Conservation (phyloP, 2,888 invertebrate species). For the Apeira syringaria region DNA sequence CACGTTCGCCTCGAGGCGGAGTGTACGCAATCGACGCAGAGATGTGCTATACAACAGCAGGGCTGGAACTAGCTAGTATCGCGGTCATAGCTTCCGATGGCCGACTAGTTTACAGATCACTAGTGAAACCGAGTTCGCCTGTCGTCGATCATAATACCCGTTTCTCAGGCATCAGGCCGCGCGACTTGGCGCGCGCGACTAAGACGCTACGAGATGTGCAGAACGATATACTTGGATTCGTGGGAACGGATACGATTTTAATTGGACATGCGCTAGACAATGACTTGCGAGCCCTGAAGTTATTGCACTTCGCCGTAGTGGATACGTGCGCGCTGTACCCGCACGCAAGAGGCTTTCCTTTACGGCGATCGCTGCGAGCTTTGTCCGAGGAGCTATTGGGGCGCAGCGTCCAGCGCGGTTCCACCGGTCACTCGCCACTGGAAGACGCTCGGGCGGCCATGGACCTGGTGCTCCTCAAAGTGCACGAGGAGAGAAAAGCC, state of each 20-base stretch:
- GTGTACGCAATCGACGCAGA: constrained; percentile 97
- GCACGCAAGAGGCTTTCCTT: constrained; percentile 92
- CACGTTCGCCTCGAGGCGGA: constrained; percentile 78
- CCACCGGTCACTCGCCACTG: constrained; percentile 92
- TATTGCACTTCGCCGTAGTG: constrained; percentile 92
- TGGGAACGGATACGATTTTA: constrained; percentile 92
- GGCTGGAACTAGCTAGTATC: constrained; percentile 94
- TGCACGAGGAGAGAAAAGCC: constrained; percentile 68
- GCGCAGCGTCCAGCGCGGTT: constrained; percentile 90
- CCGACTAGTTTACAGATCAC: constrained; percentile 90
- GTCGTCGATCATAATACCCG: constrained; percentile 97
- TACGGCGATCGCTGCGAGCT: constrained; percentile 91
- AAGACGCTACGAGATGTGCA: constrained; percentile 92
- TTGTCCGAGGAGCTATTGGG: constrained; percentile 89
- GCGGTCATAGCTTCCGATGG: constrained; percentile 91
- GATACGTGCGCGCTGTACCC: constrained; percentile 96
- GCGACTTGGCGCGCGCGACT: constrained; percentile 83
- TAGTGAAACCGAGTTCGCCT: constrained; percentile 91
- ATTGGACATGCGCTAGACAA: constrained; percentile 98
- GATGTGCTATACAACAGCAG: constrained; percentile 96
- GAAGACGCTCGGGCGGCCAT: constrained; percentile 97
- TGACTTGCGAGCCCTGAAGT: constrained; percentile 93
- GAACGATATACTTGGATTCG: constrained; percentile 91
- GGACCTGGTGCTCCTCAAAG: constrained; percentile 92
- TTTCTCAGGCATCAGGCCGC: constrained; percentile 94